Evolutionary conservation across 2,888 invertebrate genomes (phyloP).

Genomic region (Eupithecia subfuscata): DNA sequence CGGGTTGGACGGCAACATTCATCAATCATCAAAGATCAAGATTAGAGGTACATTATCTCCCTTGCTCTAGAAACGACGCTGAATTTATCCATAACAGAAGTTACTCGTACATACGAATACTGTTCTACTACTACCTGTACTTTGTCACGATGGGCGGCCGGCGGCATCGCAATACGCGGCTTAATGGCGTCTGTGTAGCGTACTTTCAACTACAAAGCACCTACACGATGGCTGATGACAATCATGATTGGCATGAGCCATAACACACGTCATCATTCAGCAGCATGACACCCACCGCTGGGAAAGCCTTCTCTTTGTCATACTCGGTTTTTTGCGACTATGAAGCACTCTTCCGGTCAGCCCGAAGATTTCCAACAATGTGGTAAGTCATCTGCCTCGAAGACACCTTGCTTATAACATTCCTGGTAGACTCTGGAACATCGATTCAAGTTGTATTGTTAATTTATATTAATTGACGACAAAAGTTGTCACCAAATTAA

Average conservation of each 20-base stretch:
- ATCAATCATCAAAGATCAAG: neutral
- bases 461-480: no score
- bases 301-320: neutral
- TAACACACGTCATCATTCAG: neutral
- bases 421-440: neutral
- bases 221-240: constrained; percentile 18
- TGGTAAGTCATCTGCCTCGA: neutral
- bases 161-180: constrained; percentile 27
- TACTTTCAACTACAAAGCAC: constrained; percentile 26
- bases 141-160: constrained; percentile 9
- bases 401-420: neutral
- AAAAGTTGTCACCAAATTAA: no score
- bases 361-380: neutral
- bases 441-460: neutral
- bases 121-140: constrained; percentile 2
- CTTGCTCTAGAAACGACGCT: neutral
- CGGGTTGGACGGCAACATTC: neutral
- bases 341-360: neutral
- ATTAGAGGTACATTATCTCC: neutral
- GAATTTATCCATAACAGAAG: neutral
- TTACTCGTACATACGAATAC: constrained; percentile 2
- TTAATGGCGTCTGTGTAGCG: constrained; percentile 26
- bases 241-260: neutral
- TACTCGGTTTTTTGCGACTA: neutral
- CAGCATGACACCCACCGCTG: neutral